Evolutionary conservation across 2,113 vertebrate genomes (phyloP).

Genomic region (Chunga burmeisteri): DNA sequence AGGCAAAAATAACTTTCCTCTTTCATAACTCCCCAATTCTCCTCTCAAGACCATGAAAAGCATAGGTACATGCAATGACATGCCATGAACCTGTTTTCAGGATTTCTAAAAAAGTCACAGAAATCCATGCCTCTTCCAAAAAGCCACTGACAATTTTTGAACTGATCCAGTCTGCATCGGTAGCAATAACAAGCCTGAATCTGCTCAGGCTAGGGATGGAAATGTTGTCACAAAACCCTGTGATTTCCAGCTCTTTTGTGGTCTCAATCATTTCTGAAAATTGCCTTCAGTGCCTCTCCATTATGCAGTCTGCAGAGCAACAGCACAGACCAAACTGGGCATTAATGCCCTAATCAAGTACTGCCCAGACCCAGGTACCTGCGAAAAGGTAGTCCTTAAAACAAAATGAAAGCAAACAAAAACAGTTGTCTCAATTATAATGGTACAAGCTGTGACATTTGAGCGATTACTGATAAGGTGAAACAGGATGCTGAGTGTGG

Average conservation of each 20-base stretch:
- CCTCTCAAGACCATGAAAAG: not conserved
- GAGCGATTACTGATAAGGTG: not conserved
- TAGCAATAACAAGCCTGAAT: not conserved
- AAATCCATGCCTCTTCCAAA: not conserved
- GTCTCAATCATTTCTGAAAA: not conserved
- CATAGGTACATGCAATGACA: not conserved
- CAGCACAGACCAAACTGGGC: not conserved
- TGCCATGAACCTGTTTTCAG: not conserved
- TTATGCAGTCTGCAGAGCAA: accelerated
- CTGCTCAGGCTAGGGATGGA: not conserved
- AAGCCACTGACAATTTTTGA: not conserved
- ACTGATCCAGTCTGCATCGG: not conserved
- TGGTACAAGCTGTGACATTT: not conserved
- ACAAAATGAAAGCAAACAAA: not conserved
- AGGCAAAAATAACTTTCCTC: not conserved
- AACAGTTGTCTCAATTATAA: not conserved
- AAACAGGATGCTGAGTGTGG: not conserved
- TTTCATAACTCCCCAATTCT: not conserved
- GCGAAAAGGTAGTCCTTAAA: not conserved
- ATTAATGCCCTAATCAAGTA: not conserved
- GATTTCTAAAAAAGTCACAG: not conserved
- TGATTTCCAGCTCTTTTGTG: not conserved
- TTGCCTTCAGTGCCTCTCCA: not conserved
- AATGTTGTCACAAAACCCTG: not conserved
- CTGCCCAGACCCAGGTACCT: not conserved